Base-by-base conservation (phyloP, 2,888 invertebrate genomes). In the Mayetiola destructor region DNA sequence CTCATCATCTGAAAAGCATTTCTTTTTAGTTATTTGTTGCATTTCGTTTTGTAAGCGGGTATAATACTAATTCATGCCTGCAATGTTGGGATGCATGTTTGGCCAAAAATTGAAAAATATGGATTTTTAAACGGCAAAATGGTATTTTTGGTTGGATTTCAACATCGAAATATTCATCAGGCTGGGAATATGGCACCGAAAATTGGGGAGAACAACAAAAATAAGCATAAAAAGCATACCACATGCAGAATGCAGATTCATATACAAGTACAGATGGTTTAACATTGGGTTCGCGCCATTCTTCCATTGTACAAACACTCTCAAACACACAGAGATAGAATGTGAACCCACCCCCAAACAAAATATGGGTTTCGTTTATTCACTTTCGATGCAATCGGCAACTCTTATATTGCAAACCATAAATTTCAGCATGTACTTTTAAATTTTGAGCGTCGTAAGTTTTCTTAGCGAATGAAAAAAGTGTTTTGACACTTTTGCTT, bases 401-500 rank as follows among this genome's bases (percentile, higher is more conserved):
- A 48, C 27, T 48, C 48, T 48, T 48, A n/a, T n/a, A 48, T 48
- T 48, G 48, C 48, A n/a, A 48, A 6, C 48, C 48, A 48, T 48
- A 48, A 48, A 48, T 48, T 48, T n/a, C 48, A 2, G 48, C 32
- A n/a, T 48, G n/a, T 48, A 27, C 48, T 48, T 48, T 48, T 48
- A 27, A 4, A 48, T 48, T 48, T 48, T 27, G 48, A 48, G 27
- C 48, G 9, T 16, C 5, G 27, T 8, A 48, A 48, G 48, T 48
- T 48, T 27, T 27, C 12, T 21, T 27, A 2, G 23, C 42, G 27
- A 48, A 48, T 48, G 48, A 27, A 48, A n/a, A 48, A 48, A 48
- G 48, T 48, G 20, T 48, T 48, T 48, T 48, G 48, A 48, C 48
- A 48, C 48, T 48, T 48, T 48, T 48, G 48, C 48, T 48, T 48